phyloP scores from a whole-genome alignment of 1,140 invertebrate species.

The Phocides pigmalion region DNA sequence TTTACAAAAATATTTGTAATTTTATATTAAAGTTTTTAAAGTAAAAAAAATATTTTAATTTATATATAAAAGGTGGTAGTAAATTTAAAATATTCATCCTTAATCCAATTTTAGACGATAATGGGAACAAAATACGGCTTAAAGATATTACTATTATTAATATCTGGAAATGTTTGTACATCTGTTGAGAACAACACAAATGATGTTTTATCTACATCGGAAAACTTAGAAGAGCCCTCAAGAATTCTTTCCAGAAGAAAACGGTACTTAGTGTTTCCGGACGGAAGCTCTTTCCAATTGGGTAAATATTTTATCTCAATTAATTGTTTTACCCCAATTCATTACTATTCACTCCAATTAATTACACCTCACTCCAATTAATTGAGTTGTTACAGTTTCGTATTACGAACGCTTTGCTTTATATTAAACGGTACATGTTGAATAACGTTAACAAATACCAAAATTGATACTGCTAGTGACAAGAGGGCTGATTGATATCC shows the following conservation, averaged over 20 bases:
- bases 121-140: constrained; percentile 22
- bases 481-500: too few species aligned
- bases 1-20: too few species aligned
- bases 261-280: constrained; percentile 90
- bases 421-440: too few species aligned
- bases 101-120: constrained; percentile 9
- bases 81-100: too few species aligned
- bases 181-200: constrained; percentile 8
- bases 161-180: constrained; percentile 28
- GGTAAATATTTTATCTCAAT: constrained; percentile 80
- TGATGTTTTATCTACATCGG: constrained; percentile 22
- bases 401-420: constrained; percentile 11
- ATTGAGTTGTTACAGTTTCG: constrained; percentile 24
- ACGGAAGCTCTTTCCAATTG: constrained; percentile 90
- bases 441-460: too few species aligned
- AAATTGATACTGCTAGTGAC: too few species aligned
- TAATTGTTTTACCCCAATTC: constrained; percentile 29
- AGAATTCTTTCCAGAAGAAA: constrained; percentile 85
- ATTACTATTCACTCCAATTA: constrained; percentile 36
- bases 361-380: constrained; percentile 26
- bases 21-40: too few species aligned
- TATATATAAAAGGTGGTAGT: too few species aligned
- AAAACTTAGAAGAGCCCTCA: constrained; percentile 24
- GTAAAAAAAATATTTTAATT: too few species aligned
- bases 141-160: constrained; percentile 16